Evolutionary conservation across 2,113 vertebrate species (phyloP), one percentile per base, ranked within the genome.

Genomic region (Eolophus roseicapilla): DNA sequence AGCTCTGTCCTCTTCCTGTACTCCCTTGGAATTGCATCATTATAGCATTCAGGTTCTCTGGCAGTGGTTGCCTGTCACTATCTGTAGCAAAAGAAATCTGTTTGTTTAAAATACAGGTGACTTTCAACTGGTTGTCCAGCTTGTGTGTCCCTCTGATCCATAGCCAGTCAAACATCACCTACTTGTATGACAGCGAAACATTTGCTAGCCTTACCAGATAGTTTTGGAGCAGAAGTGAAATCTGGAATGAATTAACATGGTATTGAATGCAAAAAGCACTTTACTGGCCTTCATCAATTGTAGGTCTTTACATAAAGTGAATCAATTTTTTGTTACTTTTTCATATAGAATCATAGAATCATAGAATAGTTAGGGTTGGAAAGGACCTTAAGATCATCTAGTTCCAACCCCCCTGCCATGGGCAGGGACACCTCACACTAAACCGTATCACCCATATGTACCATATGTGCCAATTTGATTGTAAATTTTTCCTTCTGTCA

Each of bases 101-200:
- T 13, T 86, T 82, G 29, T 13, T 86, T 82, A 57, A 76, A 79
- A 59, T 3, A 13, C 10, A 6, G 25, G 17, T 47, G 43, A n/a
- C 15, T 88, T 74, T 70, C 28, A 64, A 6, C 5, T 11, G 4
- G 3, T 21, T 80, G 14, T 70, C 60, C 55, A 64, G 4, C 9
- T 77, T 21, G 13, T 29, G n/a, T 74, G 59, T 18, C 17, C 11
- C 31, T 82, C 63, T 65, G 53, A 47, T 62, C 35, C 41, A 6
- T 41, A 78, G 28, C 23, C 31, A 57, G 44, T 52, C 43, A 53
- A 6, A 6, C 29, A 14, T 31, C 35, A 64, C 44, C 15, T 65
- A n/a, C 17, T 3, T 53, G 14, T 59, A 52, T n/a, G 41, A 52
- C 39, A 46, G 28, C 0, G 0, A 46, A 85, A 55, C 6, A 4